Conservation (phyloP, 2,888 invertebrate species). For the Agrotis puta region DNA sequence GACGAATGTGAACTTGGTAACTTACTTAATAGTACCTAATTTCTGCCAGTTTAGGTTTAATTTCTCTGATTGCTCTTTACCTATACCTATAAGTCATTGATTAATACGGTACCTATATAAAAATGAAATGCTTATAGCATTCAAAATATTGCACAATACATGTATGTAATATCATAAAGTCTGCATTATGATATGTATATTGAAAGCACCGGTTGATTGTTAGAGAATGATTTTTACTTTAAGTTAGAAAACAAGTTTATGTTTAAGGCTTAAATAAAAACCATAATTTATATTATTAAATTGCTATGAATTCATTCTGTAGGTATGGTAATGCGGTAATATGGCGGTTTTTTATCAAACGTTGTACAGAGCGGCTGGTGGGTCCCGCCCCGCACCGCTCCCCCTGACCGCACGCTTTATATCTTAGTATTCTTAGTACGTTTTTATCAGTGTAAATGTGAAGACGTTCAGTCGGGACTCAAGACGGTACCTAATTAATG, state of each 20-base stretch:
- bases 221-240: background rate
- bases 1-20: constrained; percentile 6
- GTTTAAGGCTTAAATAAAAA: no score
- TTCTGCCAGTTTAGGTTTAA: constrained; percentile 2
- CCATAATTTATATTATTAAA: no score
- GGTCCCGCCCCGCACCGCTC: constrained; percentile 4
- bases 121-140: background rate
- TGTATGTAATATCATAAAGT: background rate
- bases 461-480: constrained; percentile 4
- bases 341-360: background rate
- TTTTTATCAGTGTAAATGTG: constrained; percentile 2
- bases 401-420: constrained; percentile 12
- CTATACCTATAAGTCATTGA: background rate
- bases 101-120: constrained; percentile 4
- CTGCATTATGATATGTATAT: constrained; percentile 2
- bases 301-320: background rate
- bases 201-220: background rate
- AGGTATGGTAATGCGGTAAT: background rate
- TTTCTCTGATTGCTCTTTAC: constrained; percentile 1
- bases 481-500: no score
- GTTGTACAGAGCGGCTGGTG: constrained; percentile 1
- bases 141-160: no score
- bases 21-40: background rate
- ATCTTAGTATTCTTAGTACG: constrained; percentile 15
- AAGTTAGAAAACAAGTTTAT: background rate